Percentiles rank a stretch among this genome's conserved stretches.
These are phyloP conservation scores for Dasyornis broadbenti DNA, from an alignment of 2,113 vertebrate species.

Conservation along the genomic window DNA sequence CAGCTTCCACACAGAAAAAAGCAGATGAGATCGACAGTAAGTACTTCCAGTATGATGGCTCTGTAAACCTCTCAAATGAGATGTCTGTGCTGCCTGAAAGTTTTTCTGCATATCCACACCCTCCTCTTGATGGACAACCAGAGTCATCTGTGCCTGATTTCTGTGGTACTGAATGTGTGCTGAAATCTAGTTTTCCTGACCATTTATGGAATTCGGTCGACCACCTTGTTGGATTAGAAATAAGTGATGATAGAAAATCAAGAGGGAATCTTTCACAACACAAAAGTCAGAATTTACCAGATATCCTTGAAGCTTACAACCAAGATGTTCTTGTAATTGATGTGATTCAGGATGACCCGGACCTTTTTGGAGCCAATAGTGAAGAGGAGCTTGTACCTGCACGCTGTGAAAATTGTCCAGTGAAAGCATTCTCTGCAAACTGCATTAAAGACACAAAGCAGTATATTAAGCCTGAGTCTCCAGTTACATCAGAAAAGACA, in stretches of 20 bases:
- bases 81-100: neutral
- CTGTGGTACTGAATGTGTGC: neutral
- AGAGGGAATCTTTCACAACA: slow-evolving; percentile 17
- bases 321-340: slow-evolving; percentile 86
- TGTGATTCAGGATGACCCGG: slow-evolving; percentile 85
- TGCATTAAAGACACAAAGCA: neutral
- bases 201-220: neutral
- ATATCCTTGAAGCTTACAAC: slow-evolving; percentile 82
- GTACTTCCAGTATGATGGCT: neutral
- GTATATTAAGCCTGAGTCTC: neutral
- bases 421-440: neutral
- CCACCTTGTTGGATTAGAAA: neutral
- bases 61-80: slow-evolving; percentile 18
- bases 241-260: neutral
- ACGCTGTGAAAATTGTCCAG: neutral
- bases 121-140: neutral
- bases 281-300: slow-evolving; percentile 43
- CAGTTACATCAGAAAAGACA: neutral
- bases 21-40: neutral
- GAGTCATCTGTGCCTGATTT: slow-evolving; percentile 1
- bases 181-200: neutral
- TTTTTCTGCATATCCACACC: neutral
- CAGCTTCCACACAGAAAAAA: neutral
- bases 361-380: slow-evolving; percentile 78
- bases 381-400: slow-evolving; percentile 37